Conservation (phyloP, 2,797 vertebrate genomes). For the Hoplostethus atlanticus region DNA sequence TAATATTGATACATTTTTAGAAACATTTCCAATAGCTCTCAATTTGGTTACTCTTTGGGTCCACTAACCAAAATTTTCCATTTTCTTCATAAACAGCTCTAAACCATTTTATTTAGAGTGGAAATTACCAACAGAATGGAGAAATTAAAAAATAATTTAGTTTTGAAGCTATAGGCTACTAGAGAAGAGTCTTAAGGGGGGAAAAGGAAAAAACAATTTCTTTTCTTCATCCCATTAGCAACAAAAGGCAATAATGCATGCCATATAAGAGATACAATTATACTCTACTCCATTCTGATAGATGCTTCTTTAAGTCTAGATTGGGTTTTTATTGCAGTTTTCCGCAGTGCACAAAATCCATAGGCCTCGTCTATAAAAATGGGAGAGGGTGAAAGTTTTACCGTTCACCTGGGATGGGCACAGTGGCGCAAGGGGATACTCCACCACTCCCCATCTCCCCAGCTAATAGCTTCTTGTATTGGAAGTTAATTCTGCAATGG, state of each 20-base stretch:
- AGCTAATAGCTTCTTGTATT: constrained; percentile 74
- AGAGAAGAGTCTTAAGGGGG: constrained; percentile 14
- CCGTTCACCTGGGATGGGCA: constrained; percentile 67
- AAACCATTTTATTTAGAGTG: neutral
- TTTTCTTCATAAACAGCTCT: neutral
- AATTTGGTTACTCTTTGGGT: neutral
- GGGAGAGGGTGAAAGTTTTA: constrained; percentile 67
- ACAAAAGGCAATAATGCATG: constrained; percentile 39
- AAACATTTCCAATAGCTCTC: neutral
- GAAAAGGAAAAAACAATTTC: constrained; percentile 23
- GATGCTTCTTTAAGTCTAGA: constrained; percentile 66
- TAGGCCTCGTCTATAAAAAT: constrained; percentile 60
- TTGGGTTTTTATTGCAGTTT: constrained; percentile 70
- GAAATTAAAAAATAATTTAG: neutral
- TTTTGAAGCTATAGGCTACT: neutral
- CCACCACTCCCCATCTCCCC: constrained; percentile 55
- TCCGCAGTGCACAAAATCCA: constrained; percentile 63
- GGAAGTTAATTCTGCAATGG: constrained; percentile 79
- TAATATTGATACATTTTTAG: neutral
- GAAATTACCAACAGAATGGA: neutral
- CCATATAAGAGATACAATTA: constrained; percentile 49
- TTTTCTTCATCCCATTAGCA: constrained; percentile 41
- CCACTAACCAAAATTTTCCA: neutral
- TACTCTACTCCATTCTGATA: constrained; percentile 52
- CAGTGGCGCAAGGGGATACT: constrained; percentile 37